These are phyloP conservation scores for Dipodomys stephensi DNA, from an alignment of 2,113 vertebrate species.

Conservation along the genomic window DNA sequence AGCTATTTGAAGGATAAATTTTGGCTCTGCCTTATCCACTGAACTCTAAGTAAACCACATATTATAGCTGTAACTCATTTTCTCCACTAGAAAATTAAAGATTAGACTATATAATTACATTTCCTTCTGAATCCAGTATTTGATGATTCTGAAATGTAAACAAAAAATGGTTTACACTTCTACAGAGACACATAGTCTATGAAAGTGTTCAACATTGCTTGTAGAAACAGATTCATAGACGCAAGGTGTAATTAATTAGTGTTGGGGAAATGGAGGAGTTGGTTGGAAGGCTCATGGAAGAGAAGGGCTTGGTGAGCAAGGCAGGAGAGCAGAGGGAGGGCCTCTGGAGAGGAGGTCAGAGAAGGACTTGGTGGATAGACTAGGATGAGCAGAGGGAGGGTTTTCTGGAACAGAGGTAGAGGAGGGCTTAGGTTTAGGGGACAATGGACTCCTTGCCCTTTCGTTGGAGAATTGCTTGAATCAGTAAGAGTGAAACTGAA, in stretches of 20 bases:
- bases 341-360: no score
- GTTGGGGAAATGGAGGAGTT: no score
- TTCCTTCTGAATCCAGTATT: conserved; percentile 29
- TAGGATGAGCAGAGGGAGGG: no score
- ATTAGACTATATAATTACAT: conserved; percentile 7
- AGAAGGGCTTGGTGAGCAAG: no score
- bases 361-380: no score
- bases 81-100: conserved; percentile 60
- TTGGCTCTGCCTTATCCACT: not conserved
- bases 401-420: no score
- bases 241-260: not conserved
- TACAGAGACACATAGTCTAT: not conserved
- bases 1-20: not conserved
- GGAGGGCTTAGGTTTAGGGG: no score
- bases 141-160: not conserved
- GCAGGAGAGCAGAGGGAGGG: no score
- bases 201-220: not conserved
- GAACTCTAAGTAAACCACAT: conserved; percentile 29
- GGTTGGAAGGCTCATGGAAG: no score
- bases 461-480: no score
- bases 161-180: not conserved
- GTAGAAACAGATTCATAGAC: not conserved
- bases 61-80: conserved; percentile 42
- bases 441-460: no score
- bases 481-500: no score